Percentiles rank a stretch among this genome's conserved stretches.
Evolutionary conservation across 1,140 invertebrate genomes (phyloP).

Genomic region (Drosophila bipectinata): DNA sequence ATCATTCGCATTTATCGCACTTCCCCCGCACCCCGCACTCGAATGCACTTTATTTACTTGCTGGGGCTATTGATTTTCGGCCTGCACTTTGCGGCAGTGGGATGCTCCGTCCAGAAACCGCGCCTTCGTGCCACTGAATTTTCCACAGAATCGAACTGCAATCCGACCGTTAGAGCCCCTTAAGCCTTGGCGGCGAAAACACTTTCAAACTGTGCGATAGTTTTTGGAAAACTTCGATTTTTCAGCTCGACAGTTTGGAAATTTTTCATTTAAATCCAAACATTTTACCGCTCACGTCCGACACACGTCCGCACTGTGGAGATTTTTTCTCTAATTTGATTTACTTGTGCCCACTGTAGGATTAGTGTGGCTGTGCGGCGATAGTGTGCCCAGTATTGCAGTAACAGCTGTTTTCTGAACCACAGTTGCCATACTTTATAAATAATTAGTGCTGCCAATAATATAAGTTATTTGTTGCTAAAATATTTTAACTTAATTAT

Average conservation of each 20-base stretch:
- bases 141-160: background rate
- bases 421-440: background rate
- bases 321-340: background rate
- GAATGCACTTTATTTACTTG: slow-evolving; percentile 79
- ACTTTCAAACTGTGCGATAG: background rate
- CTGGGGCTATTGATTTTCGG: slow-evolving; percentile 77
- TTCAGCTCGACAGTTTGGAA: background rate
- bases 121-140: background rate
- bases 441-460: too few species aligned
- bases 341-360: background rate
- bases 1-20: slow-evolving; percentile 34
- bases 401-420: background rate
- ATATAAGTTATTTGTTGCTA: too few species aligned
- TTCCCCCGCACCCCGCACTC: slow-evolving; percentile 19
- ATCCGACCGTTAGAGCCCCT: background rate
- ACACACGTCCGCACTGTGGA: background rate
- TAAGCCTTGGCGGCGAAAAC: background rate
- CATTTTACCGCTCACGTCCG: background rate
- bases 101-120: background rate
- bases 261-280: background rate
- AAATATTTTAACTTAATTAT: too few species aligned
- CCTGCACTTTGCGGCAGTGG: slow-evolving; percentile 37
- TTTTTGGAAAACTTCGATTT: background rate
- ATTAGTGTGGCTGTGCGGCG: too few species aligned
- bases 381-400: background rate